Percentiles rank a stretch among this genome's conserved stretches.
Evolutionary conservation across 2,888 invertebrate species (phyloP).

Genomic region (Lepidocyrtoides sp.): DNA sequence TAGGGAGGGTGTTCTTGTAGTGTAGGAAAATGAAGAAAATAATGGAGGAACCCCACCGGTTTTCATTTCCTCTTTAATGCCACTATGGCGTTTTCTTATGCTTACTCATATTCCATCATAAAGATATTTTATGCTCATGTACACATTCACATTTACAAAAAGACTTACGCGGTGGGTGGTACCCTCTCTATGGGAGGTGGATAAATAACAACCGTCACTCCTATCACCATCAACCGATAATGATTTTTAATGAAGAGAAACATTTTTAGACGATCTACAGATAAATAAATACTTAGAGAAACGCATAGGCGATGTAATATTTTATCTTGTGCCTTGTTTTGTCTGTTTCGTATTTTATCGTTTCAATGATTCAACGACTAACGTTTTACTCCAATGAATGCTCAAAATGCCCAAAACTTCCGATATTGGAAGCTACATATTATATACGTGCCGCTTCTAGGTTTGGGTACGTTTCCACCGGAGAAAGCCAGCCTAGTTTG

Average conservation of each 20-base stretch:
- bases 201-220: background rate
- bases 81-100: background rate
- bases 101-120: background rate
- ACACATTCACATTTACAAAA: constrained; percentile 5
- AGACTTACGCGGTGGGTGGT: constrained; percentile 19
- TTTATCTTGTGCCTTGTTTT: too few species aligned
- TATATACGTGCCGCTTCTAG: too few species aligned
- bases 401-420: too few species aligned
- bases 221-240: constrained; percentile 27
- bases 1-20: constrained; percentile 6
- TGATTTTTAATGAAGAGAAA: constrained; percentile 1
- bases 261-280: too few species aligned
- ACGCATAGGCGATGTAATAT: too few species aligned
- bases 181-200: constrained; percentile 27
- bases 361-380: too few species aligned
- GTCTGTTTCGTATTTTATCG: too few species aligned
- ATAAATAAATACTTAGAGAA: too few species aligned
- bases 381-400: too few species aligned
- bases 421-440: too few species aligned
- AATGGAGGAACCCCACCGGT: constrained; percentile 24
- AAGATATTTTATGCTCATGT: background rate
- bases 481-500: too few species aligned
- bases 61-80: constrained; percentile 27
- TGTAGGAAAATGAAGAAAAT: background rate
- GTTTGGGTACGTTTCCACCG: too few species aligned